phyloP scores from a whole-genome alignment of 1,140 invertebrate genomes.

The Ylistrum balloti region DNA sequence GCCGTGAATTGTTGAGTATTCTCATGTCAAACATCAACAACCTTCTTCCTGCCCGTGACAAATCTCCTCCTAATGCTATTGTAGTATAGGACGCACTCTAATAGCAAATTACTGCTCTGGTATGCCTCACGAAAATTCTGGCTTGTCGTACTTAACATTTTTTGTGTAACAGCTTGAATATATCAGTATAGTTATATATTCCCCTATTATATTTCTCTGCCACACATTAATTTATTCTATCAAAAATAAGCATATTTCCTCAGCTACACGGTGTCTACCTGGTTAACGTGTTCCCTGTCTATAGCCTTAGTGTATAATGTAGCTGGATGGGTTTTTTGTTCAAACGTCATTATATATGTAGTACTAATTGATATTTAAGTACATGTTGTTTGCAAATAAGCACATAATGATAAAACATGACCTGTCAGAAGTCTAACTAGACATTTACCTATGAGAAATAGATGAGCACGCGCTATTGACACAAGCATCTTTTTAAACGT shows the following conservation, averaged over 20 bases:
- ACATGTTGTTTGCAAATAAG: neutral
- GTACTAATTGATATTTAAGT: slow-evolving; percentile 22
- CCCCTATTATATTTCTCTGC: slow-evolving; percentile 2
- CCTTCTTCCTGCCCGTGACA: neutral
- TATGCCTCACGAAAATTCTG: slow-evolving; percentile 33
- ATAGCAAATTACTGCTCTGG: neutral
- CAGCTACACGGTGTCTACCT: neutral
- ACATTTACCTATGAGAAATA: neutral
- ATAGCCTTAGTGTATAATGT: neutral
- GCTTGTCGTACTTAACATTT: slow-evolving; percentile 34
- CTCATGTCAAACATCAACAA: slow-evolving; percentile 13
- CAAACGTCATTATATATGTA: neutral
- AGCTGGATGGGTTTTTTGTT: neutral
- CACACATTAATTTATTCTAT: neutral
- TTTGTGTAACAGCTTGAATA: slow-evolving; percentile 39
- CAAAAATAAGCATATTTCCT: neutral
- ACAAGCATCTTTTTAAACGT: neutral
- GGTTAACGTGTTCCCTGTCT: neutral
- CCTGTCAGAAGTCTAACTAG: neutral
- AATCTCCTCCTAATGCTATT: slow-evolving; percentile 7
- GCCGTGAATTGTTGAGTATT: neutral
- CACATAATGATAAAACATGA: neutral
- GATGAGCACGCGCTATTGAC: neutral
- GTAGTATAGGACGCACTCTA: neutral
- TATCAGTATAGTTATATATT: neutral